phyloP scores from a whole-genome alignment of 2,113 vertebrate species.

The Tichodroma muraria region DNA sequence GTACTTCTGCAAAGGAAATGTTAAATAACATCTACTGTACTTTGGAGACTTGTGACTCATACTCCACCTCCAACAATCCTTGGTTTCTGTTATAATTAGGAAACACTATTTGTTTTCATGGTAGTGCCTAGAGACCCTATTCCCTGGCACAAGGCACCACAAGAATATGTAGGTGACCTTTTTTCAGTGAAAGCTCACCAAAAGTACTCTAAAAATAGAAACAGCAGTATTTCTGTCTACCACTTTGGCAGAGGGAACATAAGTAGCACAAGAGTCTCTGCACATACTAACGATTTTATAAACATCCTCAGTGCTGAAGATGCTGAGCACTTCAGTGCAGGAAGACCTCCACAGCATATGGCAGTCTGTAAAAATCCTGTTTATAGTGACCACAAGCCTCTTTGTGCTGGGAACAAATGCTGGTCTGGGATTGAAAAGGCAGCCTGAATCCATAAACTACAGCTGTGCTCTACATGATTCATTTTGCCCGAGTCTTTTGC shows the following conservation, averaged over 20 bases:
- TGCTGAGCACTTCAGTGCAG: neutral
- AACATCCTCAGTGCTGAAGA: neutral
- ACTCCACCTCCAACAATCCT: neutral
- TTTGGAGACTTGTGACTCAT: conserved; percentile 30
- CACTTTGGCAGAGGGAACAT: neutral
- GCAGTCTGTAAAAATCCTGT: neutral
- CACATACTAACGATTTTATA: neutral
- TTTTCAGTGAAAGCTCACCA: neutral
- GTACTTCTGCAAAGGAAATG: neutral
- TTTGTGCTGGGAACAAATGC: neutral
- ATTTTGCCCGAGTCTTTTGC: fast-evolving
- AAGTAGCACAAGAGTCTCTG: neutral
- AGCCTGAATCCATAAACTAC: neutral
- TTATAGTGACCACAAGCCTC: neutral
- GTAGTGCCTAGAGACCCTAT: neutral
- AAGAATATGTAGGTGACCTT: neutral
- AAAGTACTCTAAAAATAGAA: conserved; percentile 7
- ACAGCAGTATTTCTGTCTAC: neutral
- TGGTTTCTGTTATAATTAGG: neutral
- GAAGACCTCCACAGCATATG: neutral
- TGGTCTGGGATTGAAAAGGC: neutral
- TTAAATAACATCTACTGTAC: neutral
- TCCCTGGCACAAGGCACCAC: neutral
- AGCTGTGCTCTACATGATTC: neutral
- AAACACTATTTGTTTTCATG: conserved; percentile 19